phyloP scores from a whole-genome alignment of 1,140 invertebrate genomes.

The Brachionus angularis region DNA sequence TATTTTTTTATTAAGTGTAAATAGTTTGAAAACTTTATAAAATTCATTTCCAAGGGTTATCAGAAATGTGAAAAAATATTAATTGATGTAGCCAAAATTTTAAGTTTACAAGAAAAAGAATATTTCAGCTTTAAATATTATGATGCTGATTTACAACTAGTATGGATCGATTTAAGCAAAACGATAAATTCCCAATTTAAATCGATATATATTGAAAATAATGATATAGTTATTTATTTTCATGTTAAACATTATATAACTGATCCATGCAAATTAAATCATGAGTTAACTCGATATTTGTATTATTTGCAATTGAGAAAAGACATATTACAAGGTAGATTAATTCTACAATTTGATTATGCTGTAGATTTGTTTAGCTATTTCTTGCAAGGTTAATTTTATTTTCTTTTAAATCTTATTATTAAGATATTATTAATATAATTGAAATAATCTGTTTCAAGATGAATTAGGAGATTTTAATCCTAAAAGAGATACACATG shows the following conservation, averaged over 20 bases:
- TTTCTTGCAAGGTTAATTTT: slow-evolving; percentile 18
- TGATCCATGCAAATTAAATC: slow-evolving; percentile 31
- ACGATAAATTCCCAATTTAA: slow-evolving; percentile 1
- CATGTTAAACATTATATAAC: slow-evolving; percentile 28
- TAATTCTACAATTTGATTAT: slow-evolving; percentile 19
- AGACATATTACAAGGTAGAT: slow-evolving; percentile 5
- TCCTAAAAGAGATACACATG: slow-evolving; percentile 48
- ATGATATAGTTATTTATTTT: slow-evolving; percentile 19
- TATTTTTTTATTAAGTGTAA: not conserved
- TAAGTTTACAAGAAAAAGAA: slow-evolving; percentile 23
- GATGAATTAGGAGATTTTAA: slow-evolving; percentile 56
- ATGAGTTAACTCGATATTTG: slow-evolving; percentile 31
- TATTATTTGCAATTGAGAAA: slow-evolving; percentile 28
- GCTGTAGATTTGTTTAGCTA: slow-evolving; percentile 14
- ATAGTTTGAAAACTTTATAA: not conserved
- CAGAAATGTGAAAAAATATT: slow-evolving; percentile 35
- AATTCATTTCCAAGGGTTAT: not conserved
- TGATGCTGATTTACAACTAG: not conserved
- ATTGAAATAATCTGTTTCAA: slow-evolving; percentile 30
- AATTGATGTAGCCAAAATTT: slow-evolving; percentile 22
- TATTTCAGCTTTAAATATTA: slow-evolving; percentile 35
- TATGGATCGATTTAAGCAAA: slow-evolving; percentile 20
- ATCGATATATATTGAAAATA: not conserved
- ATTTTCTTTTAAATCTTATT: not conserved
- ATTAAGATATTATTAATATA: not conserved